phyloP scores from a whole-genome alignment of 2,888 invertebrate species.

The Ophion ventricosus region DNA sequence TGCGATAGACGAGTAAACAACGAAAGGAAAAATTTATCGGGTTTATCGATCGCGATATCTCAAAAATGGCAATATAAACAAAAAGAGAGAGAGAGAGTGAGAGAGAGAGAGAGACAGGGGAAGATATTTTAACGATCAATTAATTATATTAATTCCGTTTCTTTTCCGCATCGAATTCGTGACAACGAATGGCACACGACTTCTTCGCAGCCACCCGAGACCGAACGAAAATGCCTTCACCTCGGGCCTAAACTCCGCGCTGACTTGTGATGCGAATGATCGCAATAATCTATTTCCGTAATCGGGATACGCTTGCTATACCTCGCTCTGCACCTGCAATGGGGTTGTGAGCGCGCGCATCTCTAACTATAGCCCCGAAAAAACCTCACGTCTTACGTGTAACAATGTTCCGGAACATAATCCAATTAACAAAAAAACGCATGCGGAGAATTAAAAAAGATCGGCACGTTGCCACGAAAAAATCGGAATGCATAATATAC shows the following conservation, averaged over 20 bases:
- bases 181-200: slow-evolving; percentile 20
- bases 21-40: neutral
- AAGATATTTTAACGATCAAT: neutral
- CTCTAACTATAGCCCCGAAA: slow-evolving; percentile 55
- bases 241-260: neutral
- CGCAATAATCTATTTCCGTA: slow-evolving; percentile 66
- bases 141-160: slow-evolving; percentile 17
- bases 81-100: neutral
- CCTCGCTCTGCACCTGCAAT: slow-evolving; percentile 32
- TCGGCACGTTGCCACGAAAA: neutral
- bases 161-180: slow-evolving; percentile 6
- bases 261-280: slow-evolving; percentile 35
- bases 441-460: neutral
- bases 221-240: slow-evolving; percentile 38
- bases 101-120: neutral
- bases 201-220: slow-evolving; percentile 26
- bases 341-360: slow-evolving; percentile 49
- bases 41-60: too few species aligned
- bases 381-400: slow-evolving; percentile 31
- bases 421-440: neutral
- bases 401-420: slow-evolving; percentile 3
- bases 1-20: slow-evolving; percentile 7
- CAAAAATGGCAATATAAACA: neutral
- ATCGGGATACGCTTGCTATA: slow-evolving; percentile 62
- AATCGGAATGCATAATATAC: neutral